phyloP scores from a whole-genome alignment of 2,113 vertebrate species.

The Etheostoma cragini region DNA sequence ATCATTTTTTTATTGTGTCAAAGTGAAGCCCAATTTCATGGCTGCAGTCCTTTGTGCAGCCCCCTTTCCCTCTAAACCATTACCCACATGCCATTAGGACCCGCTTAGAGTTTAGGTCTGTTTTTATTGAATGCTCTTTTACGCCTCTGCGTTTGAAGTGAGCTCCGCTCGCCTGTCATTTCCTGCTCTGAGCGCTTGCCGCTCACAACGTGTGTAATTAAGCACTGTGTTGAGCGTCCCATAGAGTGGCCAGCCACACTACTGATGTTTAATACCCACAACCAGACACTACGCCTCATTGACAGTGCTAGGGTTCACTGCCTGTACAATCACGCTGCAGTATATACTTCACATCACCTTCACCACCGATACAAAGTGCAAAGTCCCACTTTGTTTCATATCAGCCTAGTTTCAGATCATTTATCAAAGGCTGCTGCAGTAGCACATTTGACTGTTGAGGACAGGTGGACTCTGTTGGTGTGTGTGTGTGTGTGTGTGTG shows the following conservation, averaged over 20 bases:
- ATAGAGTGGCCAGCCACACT: constrained; percentile 50
- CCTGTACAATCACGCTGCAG: constrained; percentile 58
- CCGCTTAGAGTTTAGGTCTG: constrained; percentile 64
- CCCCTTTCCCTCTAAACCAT: constrained; percentile 52
- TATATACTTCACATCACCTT: constrained; percentile 59
- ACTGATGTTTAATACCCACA: constrained; percentile 68
- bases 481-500: neutral
- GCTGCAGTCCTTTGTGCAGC: constrained; percentile 26
- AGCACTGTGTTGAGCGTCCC: constrained; percentile 57
- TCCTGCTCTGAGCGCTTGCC: constrained; percentile 72
- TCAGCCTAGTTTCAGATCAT: constrained; percentile 41
- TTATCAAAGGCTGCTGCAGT: constrained; percentile 50
- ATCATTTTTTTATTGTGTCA: constrained; percentile 21
- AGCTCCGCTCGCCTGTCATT: constrained; percentile 66
- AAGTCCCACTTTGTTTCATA: constrained; percentile 52
- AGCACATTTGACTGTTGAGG: constrained; percentile 27
- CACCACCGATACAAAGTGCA: constrained; percentile 56
- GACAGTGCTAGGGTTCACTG: constrained; percentile 65
- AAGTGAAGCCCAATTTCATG: constrained; percentile 14
- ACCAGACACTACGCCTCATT: constrained; percentile 72
- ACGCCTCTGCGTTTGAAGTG: constrained; percentile 79
- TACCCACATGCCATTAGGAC: constrained; percentile 67
- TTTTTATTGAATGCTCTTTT: constrained; percentile 77
- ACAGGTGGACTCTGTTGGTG: constrained; percentile 21
- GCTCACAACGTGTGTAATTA: constrained; percentile 78